Conservation (phyloP, 2,797 vertebrate species). For the Spatula clypeata region DNA sequence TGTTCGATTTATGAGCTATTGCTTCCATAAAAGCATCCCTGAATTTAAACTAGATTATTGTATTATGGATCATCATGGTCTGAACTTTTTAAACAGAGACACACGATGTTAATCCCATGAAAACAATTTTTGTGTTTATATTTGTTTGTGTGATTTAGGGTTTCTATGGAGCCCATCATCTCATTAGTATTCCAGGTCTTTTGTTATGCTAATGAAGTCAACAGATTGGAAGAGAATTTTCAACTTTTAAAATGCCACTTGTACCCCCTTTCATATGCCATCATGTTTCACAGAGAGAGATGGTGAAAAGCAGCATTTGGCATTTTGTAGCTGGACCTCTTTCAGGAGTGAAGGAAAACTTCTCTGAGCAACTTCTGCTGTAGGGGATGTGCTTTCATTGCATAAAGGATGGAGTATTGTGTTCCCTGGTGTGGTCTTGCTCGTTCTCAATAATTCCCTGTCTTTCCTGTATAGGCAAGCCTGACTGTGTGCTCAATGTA, state of each 20-base stretch:
- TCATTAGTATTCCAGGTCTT: neutral
- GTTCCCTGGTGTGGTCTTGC: rapidly evolving
- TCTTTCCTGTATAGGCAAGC: neutral
- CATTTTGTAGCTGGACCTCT: neutral
- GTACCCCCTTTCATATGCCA: rapidly evolving
- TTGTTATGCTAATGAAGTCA: neutral
- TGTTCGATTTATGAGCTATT: neutral
- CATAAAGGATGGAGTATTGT: rapidly evolving
- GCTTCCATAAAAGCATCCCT: neutral
- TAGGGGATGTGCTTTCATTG: neutral
- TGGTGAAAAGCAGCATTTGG: neutral
- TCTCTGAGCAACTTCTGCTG: neutral
- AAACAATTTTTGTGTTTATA: neutral
- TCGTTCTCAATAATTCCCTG: neutral
- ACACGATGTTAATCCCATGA: neutral
- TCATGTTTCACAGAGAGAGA: neutral
- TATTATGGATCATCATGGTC: neutral
- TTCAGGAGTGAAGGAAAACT: neutral
- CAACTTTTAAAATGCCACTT: neutral
- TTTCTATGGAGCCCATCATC: neutral
- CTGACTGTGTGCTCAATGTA: neutral
- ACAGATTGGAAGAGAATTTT: neutral
- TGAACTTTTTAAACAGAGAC: neutral
- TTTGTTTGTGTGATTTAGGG: neutral
- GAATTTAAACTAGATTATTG: neutral